Evolutionary conservation across 2,113 vertebrate species (phyloP).

Genomic region (mouse (Mus musculus)): DNA sequence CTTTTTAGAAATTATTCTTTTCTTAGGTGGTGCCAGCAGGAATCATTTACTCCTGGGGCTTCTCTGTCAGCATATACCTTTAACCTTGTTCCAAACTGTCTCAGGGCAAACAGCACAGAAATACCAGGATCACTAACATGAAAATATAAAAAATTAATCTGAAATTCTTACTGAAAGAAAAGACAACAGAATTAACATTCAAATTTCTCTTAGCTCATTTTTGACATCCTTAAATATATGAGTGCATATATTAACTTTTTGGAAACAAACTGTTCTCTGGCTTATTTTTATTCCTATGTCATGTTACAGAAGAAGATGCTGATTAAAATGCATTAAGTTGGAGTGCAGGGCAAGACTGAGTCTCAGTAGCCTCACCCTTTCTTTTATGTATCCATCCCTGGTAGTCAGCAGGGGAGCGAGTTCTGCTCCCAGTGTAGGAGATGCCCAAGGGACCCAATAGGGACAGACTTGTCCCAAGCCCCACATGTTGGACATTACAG

Average conservation of each 20-base stretch:
- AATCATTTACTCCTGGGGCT: constrained; percentile 48
- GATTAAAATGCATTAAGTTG: background rate
- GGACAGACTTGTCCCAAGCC: background rate
- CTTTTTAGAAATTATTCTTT: constrained; percentile 2
- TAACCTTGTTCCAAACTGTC: background rate
- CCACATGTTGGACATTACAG: too few relatives aligned
- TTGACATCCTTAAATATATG: background rate
- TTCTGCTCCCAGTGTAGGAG: background rate
- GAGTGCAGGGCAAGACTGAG: too few relatives aligned
- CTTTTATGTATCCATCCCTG: too few relatives aligned
- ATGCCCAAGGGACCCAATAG: background rate
- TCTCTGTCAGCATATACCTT: background rate
- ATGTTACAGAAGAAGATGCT: background rate
- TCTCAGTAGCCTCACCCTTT: background rate
- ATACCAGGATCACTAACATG: background rate
- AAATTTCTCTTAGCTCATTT: background rate
- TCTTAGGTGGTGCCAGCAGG: background rate
- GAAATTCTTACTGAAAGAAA: constrained; percentile 14
- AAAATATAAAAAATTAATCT: constrained; percentile 9
- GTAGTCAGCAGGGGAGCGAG: background rate
- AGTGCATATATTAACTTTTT: background rate
- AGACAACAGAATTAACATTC: background rate
- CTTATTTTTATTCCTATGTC: background rate
- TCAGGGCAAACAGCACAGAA: background rate
- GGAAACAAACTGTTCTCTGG: background rate